A percentile compares a stretch with the other conserved stretches of the same genome.
These are phyloP conservation scores for Perca fluviatilis DNA, from an alignment of 2,113 vertebrate species.

Conservation along the genomic window DNA sequence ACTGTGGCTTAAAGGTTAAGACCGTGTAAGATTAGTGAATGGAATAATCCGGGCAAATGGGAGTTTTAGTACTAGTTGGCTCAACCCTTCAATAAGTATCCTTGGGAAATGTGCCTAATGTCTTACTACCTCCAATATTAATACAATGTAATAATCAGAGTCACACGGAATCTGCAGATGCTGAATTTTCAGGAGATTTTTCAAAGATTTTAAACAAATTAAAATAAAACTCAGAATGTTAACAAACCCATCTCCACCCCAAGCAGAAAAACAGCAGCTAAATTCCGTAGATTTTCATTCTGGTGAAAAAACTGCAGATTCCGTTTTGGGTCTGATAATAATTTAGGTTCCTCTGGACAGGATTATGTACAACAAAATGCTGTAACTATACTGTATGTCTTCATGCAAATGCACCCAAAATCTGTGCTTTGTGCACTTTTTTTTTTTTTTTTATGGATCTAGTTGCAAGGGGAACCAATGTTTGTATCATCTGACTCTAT, in stretches of 20 bases:
- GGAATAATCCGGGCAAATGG: background rate
- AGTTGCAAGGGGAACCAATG: too few species aligned
- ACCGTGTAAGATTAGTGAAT: background rate
- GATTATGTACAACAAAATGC: background rate
- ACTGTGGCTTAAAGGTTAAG: background rate
- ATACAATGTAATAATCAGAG: background rate
- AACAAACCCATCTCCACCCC: too few species aligned
- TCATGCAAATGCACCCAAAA: background rate
- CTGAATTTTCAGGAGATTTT: too few species aligned
- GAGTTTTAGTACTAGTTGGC: background rate
- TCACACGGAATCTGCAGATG: too few species aligned
- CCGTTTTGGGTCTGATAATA: background rate
- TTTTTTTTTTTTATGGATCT: background rate
- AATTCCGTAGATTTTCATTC: too few species aligned
- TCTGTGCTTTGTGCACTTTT: background rate
- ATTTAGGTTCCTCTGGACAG: background rate
- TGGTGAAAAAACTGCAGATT: too few species aligned
- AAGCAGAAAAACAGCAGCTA: too few species aligned
- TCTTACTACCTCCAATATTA: background rate
- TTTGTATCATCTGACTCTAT: too few species aligned
- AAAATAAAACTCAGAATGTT: too few species aligned
- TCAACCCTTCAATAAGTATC: background rate
- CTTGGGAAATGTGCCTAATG: background rate
- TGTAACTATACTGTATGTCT: background rate
- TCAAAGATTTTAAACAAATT: too few species aligned